Percentiles rank a stretch among this genome's conserved stretches.
Evolutionary conservation across 2,113 vertebrate species (phyloP).

Genomic region (Artemisiospiza belli): DNA sequence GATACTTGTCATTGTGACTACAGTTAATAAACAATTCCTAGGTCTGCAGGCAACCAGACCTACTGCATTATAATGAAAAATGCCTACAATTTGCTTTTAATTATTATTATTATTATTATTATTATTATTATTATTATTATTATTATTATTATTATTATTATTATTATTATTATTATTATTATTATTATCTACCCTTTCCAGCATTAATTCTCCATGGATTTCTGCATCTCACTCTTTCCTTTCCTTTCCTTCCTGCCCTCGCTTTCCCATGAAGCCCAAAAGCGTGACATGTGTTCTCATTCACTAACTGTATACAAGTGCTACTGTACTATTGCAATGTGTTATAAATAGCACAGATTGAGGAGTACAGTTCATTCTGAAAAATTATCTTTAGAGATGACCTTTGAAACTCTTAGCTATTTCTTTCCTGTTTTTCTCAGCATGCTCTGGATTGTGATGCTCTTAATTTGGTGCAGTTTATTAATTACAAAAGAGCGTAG

Average conservation of each 20-base stretch:
- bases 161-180: background rate
- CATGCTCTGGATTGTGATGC: background rate
- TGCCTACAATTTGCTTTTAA: background rate
- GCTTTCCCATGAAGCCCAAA: background rate
- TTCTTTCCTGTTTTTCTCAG: background rate
- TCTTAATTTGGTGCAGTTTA: conserved; percentile 37
- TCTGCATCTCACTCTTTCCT: background rate
- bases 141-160: background rate
- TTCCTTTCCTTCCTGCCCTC: background rate
- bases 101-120: background rate
- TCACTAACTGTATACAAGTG: background rate
- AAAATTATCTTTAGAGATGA: conserved; percentile 43
- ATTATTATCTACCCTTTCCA: background rate
- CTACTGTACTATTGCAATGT: background rate
- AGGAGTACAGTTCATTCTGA: conserved; percentile 22
- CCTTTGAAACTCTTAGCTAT: conserved; percentile 13
- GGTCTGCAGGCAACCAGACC: background rate
- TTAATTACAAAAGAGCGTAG: background rate
- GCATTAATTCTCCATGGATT: background rate
- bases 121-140: background rate
- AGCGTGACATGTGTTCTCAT: background rate
- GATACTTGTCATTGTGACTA: background rate
- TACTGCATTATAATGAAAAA: conserved; percentile 14
- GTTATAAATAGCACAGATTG: conserved; percentile 45
- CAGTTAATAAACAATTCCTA: background rate